Percentiles rank a stretch among this genome's conserved stretches.
Evolutionary conservation across 2,888 invertebrate species (phyloP).

Genomic region (Chrysina gloriosa): DNA sequence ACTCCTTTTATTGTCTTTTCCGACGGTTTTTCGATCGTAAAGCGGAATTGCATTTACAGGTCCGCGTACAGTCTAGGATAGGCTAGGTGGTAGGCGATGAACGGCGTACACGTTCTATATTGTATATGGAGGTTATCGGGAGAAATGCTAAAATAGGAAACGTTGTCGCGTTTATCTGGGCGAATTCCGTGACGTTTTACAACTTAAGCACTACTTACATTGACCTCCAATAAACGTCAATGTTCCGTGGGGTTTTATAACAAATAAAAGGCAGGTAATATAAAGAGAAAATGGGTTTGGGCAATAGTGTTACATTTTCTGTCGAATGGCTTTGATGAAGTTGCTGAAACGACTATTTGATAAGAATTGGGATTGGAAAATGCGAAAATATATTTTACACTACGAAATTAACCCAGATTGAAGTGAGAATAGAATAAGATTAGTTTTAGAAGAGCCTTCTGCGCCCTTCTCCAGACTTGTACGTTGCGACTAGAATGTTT

Average conservation of each 20-base stretch:
- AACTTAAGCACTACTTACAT: conserved; percentile 17
- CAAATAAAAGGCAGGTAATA: conserved; percentile 11
- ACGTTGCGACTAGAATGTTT: no score
- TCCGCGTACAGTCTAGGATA: background rate
- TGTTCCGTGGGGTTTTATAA: conserved; percentile 12
- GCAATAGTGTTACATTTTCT: no score
- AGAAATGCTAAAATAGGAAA: conserved; percentile 17
- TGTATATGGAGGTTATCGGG: background rate
- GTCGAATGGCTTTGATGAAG: no score
- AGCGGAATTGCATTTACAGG: conserved; percentile 27
- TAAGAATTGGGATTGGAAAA: no score
- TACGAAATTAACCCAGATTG: no score
- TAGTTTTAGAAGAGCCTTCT: no score
- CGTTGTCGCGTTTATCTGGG: conserved; percentile 16
- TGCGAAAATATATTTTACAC: no score
- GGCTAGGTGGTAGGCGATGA: background rate
- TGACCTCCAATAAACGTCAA: conserved; percentile 19
- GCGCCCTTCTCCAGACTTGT: no score
- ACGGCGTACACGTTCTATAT: background rate
- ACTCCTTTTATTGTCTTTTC: conserved; percentile 13
- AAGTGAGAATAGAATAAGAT: no score
- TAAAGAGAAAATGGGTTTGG: background rate
- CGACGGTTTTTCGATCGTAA: conserved; percentile 16
- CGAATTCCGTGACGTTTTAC: conserved; percentile 14
- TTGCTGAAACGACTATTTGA: no score